Conservation (phyloP, 2,888 invertebrate genomes). For the Tetragonula carbonaria region DNA sequence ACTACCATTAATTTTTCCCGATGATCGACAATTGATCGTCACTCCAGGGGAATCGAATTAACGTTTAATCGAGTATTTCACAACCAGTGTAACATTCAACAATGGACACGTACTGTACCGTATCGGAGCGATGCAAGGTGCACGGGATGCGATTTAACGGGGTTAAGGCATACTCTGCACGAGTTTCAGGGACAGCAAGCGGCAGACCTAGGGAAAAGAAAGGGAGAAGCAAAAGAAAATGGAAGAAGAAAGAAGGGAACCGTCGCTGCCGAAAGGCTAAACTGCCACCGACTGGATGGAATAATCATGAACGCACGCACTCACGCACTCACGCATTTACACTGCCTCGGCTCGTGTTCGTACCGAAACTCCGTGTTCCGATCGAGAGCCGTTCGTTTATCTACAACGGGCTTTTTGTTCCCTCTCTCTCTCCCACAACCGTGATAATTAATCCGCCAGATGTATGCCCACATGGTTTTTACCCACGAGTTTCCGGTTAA, state of each 20-base stretch:
- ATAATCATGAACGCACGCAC: conserved; percentile 58
- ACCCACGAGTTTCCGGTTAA: neutral
- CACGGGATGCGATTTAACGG: neutral
- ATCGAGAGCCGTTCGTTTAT: conserved; percentile 40
- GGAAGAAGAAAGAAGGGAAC: conserved; percentile 7
- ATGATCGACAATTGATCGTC: too few species aligned
- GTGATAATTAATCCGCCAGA: conserved; percentile 12
- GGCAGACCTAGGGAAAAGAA: conserved; percentile 24
- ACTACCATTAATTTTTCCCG: too few species aligned
- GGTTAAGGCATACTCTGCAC: conserved; percentile 25
- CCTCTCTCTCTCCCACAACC: neutral
- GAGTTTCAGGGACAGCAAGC: conserved; percentile 16
- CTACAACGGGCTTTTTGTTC: conserved; percentile 25
- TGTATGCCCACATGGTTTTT: neutral
- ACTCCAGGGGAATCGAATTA: too few species aligned
- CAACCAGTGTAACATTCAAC: too few species aligned
- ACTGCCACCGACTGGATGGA: conserved; percentile 67
- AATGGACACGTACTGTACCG: too few species aligned
- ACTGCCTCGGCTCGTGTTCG: conserved; percentile 11
- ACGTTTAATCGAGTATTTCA: too few species aligned
- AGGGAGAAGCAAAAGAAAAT: conserved; percentile 1
- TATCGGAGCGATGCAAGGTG: neutral
- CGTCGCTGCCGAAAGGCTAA: conserved; percentile 65
- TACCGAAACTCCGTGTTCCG: conserved; percentile 23
- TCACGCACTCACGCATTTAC: conserved; percentile 69